Conservation (phyloP, 2,888 invertebrate species). For the Orthosia gothica region DNA sequence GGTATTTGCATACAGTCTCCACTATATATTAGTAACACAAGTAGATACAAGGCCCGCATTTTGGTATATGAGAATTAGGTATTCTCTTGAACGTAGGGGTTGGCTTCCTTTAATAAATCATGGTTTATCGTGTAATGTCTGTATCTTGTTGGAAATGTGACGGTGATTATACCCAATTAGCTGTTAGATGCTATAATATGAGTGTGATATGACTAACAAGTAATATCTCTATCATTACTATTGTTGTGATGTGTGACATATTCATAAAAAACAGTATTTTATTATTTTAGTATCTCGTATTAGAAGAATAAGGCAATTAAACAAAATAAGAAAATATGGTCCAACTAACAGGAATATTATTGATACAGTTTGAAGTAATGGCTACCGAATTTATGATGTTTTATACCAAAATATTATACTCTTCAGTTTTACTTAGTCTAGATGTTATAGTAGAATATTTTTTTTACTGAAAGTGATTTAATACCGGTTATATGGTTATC, state of each 20-base stretch:
- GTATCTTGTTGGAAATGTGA: constrained; percentile 9
- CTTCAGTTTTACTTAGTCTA: too few relatives aligned
- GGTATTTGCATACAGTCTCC: constrained; percentile 36
- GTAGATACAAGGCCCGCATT: constrained; percentile 34
- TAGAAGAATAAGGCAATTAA: too few relatives aligned
- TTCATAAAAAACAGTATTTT: too few relatives aligned
- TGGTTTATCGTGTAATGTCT: constrained; percentile 12
- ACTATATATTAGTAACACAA: constrained; percentile 34
- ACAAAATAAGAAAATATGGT: too few relatives aligned
- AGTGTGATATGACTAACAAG: neutral
- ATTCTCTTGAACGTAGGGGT: neutral
- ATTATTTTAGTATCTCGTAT: too few relatives aligned
- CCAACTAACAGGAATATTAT: neutral
- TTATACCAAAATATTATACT: constrained; percentile 66
- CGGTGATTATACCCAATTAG: constrained; percentile 17
- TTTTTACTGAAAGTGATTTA: too few relatives aligned
- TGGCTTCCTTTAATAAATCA: constrained; percentile 5
- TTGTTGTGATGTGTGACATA: too few relatives aligned
- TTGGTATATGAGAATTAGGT: neutral
- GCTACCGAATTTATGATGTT: constrained; percentile 72
- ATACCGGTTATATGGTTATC: too few relatives aligned
- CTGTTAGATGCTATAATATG: constrained; percentile 3
- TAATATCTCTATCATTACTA: too few relatives aligned
- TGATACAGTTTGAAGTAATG: constrained; percentile 75
- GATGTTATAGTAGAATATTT: too few relatives aligned